Evolutionary conservation across 37 sponge, comb jelly and placozoan species (phyloP).

Genomic region (Theonella swinhoei): DNA sequence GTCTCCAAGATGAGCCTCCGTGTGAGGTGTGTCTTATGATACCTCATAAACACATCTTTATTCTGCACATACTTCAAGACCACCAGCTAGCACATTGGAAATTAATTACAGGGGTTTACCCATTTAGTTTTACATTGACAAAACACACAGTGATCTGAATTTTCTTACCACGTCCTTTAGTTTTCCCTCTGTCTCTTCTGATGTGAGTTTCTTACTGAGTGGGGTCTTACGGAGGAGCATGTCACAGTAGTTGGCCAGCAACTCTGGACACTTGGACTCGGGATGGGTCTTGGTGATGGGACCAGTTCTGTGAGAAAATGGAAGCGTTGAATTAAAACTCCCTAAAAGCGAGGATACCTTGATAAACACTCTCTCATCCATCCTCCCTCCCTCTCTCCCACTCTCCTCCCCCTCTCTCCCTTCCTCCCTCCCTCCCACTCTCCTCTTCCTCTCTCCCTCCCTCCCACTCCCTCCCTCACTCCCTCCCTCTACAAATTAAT

Average conservation of each 20-base stretch:
- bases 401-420: too few species aligned
- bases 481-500: too few species aligned
- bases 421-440: too few species aligned
- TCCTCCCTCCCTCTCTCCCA: too few species aligned
- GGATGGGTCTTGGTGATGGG: slow-evolving; percentile 58
- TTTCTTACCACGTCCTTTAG: slow-evolving; percentile 83
- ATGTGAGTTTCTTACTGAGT: slow-evolving; percentile 84
- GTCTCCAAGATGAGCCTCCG: slow-evolving; percentile 88
- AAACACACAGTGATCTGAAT: not conserved
- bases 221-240: slow-evolving; percentile 88
- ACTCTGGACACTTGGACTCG: slow-evolving; percentile 95
- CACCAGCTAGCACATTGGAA: slow-evolving; percentile 55
- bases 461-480: too few species aligned
- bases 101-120: not conserved
- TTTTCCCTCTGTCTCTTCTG: slow-evolving; percentile 85
- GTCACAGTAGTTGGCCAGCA: slow-evolving; percentile 94
- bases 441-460: too few species aligned
- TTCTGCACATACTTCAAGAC: slow-evolving; percentile 95
- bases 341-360: too few species aligned
- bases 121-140: not conserved
- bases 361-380: too few species aligned
- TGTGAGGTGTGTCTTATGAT: slow-evolving; percentile 91
- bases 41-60: slow-evolving; percentile 96
- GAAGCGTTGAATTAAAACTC: not conserved
- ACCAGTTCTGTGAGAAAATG: not conserved